Conservation (phyloP, 1,140 invertebrate species). For the Amphibalanus amphitrite region DNA sequence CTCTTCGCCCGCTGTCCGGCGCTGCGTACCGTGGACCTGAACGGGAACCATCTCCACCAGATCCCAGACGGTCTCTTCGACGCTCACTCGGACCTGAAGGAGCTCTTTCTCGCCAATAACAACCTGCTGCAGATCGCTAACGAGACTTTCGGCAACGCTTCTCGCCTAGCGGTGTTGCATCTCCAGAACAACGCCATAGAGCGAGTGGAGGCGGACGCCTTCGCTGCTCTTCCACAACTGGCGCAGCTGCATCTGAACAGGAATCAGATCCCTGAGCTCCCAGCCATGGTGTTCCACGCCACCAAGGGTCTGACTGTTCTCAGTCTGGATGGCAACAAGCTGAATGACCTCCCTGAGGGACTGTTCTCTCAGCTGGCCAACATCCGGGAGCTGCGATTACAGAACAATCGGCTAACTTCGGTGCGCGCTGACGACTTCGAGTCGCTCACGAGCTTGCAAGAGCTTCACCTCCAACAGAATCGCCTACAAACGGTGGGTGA, state of each 20-base stretch:
- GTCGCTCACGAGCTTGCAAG: constrained; percentile 53
- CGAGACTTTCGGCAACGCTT: constrained; percentile 59
- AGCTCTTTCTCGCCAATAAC: constrained; percentile 74
- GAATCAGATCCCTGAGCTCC: constrained; percentile 62
- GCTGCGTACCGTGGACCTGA: constrained; percentile 25
- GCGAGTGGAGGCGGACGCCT: constrained; percentile 49
- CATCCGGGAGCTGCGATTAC: constrained; percentile 61
- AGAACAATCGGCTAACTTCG: constrained; percentile 58
- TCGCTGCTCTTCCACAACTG: constrained; percentile 50
- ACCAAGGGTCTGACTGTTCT: constrained; percentile 58
- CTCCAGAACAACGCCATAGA: constrained; percentile 71
- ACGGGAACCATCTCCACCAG: constrained; percentile 41
- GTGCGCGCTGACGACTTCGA: constrained; percentile 62
- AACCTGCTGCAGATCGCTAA: constrained; percentile 67
- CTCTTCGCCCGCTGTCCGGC: constrained; percentile 18
- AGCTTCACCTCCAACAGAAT: constrained; percentile 76
- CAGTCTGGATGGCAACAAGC: constrained; percentile 77
- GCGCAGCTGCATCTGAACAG: constrained; percentile 66
- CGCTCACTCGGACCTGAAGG: constrained; percentile 51
- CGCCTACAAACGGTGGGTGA: constrained; percentile 57
- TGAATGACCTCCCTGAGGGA: constrained; percentile 55
- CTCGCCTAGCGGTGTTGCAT: constrained; percentile 59
- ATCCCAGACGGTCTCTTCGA: constrained; percentile 57
- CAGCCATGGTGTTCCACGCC: constrained; percentile 48
- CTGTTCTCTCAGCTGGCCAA: constrained; percentile 54